A percentile compares a stretch with the other conserved stretches of the same genome.
These are phyloP conservation scores for Drosophila ohnishii DNA, from an alignment of 1,140 invertebrate species.

Conservation along the genomic window DNA sequence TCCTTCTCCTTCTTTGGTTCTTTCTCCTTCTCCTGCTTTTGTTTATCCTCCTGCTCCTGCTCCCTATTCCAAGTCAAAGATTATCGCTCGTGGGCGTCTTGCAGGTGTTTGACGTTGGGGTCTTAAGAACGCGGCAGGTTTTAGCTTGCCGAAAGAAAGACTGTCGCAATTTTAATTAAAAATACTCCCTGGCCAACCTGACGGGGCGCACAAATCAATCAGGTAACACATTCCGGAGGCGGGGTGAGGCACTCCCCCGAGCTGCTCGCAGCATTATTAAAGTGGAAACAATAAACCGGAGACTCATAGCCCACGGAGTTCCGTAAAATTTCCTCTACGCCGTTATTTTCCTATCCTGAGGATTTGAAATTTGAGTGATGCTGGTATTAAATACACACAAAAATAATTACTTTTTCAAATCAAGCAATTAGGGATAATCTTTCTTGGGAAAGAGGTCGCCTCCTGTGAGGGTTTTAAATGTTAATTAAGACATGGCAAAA, in stretches of 20 bases:
- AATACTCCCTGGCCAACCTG: slow-evolving; percentile 20
- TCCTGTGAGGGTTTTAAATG: neutral
- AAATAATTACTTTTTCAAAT: slow-evolving; percentile 13
- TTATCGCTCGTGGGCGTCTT: slow-evolving; percentile 10
- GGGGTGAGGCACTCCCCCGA: neutral
- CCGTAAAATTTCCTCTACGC: neutral
- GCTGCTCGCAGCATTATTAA: slow-evolving; percentile 4
- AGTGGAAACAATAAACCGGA: slow-evolving; percentile 30
- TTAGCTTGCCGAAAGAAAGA: neutral
- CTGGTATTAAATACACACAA: slow-evolving; percentile 3
- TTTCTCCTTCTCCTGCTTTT: neutral
- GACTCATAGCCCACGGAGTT: slow-evolving; percentile 10
- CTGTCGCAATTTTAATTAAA: slow-evolving; percentile 63
- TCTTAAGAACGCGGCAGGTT: neutral
- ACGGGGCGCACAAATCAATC: slow-evolving; percentile 49
- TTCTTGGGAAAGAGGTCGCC: neutral
- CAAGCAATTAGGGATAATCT: neutral
- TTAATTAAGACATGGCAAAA: slow-evolving; percentile 1
- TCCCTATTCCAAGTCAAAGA: slow-evolving; percentile 14
- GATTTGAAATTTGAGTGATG: slow-evolving; percentile 9
- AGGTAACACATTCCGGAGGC: neutral
- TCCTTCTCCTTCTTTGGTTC: neutral
- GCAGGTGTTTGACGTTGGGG: slow-evolving; percentile 3
- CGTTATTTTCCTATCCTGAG: neutral
- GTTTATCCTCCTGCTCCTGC: neutral